Percentiles rank a stretch among this genome's conserved stretches.
Conservation (phyloP, 2,113 vertebrate species). For the Periophthalmus modestus region DNA sequence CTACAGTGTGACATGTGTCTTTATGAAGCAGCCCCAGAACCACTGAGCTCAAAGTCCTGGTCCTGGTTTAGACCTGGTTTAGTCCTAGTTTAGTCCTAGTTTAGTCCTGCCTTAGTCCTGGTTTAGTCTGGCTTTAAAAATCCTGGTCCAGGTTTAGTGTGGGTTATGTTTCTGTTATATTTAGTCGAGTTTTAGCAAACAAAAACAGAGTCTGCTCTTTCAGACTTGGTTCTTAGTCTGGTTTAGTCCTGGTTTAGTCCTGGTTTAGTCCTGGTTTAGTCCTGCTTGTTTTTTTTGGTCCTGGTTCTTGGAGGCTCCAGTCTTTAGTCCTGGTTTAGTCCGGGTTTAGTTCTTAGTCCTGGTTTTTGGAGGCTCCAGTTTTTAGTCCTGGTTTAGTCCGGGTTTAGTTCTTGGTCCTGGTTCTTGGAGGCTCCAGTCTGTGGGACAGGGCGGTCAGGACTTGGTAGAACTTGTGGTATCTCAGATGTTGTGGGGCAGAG, state of each 20-base stretch:
- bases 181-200: too few relatives aligned
- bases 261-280: background rate
- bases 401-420: background rate
- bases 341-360: background rate
- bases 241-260: background rate
- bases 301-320: too few relatives aligned
- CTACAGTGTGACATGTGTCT: too few relatives aligned
- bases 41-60: background rate
- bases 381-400: too few relatives aligned
- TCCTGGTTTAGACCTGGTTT: background rate
- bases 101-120: background rate
- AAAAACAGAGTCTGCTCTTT: too few relatives aligned
- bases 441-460: conserved; percentile 90
- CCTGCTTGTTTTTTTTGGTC: too few relatives aligned
- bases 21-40: too few relatives aligned
- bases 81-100: background rate
- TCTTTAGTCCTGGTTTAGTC: too few relatives aligned
- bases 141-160: conserved; percentile 8
- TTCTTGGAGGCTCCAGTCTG: conserved; percentile 83
- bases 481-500: conserved; percentile 81
- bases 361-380: too few relatives aligned
- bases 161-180: too few relatives aligned
- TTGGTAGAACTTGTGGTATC: conserved; percentile 90
- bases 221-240: too few relatives aligned
- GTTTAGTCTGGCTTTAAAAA: background rate